Evolutionary conservation across 92 coral and sea anemone species (phyloP).

Genomic region (Pocillopora meandrina): DNA sequence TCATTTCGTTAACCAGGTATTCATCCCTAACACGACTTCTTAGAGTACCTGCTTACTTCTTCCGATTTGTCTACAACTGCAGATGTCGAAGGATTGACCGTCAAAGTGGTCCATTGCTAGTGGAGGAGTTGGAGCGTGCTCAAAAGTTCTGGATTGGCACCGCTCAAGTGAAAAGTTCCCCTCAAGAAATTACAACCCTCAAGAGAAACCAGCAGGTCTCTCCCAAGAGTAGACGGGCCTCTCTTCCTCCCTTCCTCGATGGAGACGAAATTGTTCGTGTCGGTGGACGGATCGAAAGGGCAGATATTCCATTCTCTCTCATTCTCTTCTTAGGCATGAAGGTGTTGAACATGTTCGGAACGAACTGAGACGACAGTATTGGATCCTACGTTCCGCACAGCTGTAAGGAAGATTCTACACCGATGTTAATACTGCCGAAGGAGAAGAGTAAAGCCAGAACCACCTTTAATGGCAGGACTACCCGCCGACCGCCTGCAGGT

Average conservation of each 20-base stretch:
- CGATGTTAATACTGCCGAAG: conserved; percentile 45
- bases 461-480: too few species aligned
- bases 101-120: conserved; percentile 23
- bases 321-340: conserved; percentile 42
- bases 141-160: conserved; percentile 16
- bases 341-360: conserved; percentile 55
- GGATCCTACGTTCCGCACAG: conserved; percentile 47
- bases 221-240: conserved; percentile 32
- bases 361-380: conserved; percentile 57
- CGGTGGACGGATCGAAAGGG: conserved; percentile 55
- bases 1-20: conserved; percentile 14
- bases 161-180: conserved; percentile 39
- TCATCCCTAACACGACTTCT: conserved; percentile 29
- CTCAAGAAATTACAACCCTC: conserved; percentile 32
- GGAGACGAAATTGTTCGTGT: conserved; percentile 57
- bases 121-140: conserved; percentile 43
- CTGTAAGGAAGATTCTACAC: conserved; percentile 15
- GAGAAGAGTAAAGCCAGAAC: too few species aligned
- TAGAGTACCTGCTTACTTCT: conserved; percentile 24
- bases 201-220: conserved; percentile 22
- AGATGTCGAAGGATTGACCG: conserved; percentile 14
- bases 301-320: conserved; percentile 41
- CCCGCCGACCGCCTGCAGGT: conserved; percentile 27
- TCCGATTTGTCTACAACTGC: conserved; percentile 36
- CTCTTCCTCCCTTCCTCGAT: conserved; percentile 55